Conservation (phyloP, 2,113 vertebrate species). For the Archilochus colubris region DNA sequence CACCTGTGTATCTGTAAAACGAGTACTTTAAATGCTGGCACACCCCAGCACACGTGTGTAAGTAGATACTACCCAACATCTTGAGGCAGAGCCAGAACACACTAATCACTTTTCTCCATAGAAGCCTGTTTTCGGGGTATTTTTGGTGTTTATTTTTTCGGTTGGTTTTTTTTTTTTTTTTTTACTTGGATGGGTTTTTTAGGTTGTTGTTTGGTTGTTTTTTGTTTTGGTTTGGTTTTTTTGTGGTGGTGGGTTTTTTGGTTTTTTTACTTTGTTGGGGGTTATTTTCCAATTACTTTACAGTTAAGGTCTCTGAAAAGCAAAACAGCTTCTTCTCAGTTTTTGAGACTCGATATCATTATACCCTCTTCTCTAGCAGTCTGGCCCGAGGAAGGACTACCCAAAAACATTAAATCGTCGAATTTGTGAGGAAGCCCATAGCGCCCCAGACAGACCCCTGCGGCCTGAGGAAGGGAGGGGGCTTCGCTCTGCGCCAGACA, state of each 20-base stretch:
- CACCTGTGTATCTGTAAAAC: not conserved
- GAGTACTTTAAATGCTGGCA: slow-evolving; percentile 39
- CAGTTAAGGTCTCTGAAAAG: not conserved
- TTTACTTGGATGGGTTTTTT: too few species aligned
- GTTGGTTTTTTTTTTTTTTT: too few species aligned
- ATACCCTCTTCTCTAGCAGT: not conserved
- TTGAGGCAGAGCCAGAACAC: slow-evolving; percentile 23
- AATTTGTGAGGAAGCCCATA: not conserved
- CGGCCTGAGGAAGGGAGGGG: not conserved
- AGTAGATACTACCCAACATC: slow-evolving; percentile 46
- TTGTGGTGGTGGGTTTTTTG: too few species aligned
- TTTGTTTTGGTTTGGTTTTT: too few species aligned
- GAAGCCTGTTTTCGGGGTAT: not conserved
- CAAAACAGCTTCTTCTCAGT: not conserved
- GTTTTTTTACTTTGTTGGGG: too few species aligned
- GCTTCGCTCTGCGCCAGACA: not conserved
- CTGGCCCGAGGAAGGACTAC: not conserved
- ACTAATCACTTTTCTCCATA: not conserved
- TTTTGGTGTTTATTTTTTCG: too few species aligned
- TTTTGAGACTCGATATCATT: rapidly evolving
- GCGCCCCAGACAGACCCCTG: not conserved
- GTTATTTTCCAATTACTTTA: not conserved
- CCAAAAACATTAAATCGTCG: not conserved
- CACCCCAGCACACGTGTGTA: slow-evolving; percentile 45
- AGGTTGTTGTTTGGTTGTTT: too few species aligned